These are phyloP conservation scores for Drosophila paranaensis DNA, from an alignment of 2,888 invertebrate genomes.

Conservation along the genomic window DNA sequence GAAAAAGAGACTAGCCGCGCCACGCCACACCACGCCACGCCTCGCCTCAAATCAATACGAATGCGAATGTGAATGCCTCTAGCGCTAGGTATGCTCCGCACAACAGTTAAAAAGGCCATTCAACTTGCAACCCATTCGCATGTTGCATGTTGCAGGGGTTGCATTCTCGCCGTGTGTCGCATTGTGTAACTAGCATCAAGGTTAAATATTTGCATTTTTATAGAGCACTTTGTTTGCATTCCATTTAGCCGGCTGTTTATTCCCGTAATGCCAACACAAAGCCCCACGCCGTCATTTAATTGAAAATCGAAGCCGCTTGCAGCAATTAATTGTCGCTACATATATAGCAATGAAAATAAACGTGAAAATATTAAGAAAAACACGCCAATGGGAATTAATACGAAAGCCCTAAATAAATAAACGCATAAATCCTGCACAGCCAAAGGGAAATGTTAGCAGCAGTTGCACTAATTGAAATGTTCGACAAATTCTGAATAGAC, in stretches of 20 bases:
- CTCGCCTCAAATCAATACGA: constrained; percentile 60
- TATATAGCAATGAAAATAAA: constrained; percentile 21
- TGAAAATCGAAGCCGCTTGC: constrained; percentile 45
- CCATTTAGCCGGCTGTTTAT: constrained; percentile 42
- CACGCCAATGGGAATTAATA: constrained; percentile 32
- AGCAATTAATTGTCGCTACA: constrained; percentile 47
- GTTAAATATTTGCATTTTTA: constrained; percentile 74
- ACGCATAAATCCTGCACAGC: neutral
- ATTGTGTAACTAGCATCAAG: constrained; percentile 70
- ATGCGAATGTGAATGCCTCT: constrained; percentile 25
- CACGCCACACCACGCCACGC: constrained; percentile 24
- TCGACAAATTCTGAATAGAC: neutral
- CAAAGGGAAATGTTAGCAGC: constrained; percentile 5
- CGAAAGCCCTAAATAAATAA: constrained; percentile 5
- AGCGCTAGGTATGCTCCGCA: constrained; percentile 11
- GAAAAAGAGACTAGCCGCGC: constrained; percentile 24
- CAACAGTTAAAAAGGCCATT: constrained; percentile 67
- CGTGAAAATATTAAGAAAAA: constrained; percentile 17
- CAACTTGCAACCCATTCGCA: constrained; percentile 56
- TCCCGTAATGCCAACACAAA: constrained; percentile 31
- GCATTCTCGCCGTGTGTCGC: constrained; percentile 15
- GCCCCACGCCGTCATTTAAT: constrained; percentile 57
- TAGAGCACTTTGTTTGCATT: constrained; percentile 51
- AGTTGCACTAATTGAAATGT: neutral
- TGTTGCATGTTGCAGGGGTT: constrained; percentile 17